Conservation (phyloP, 2,113 vertebrate species). For the Trinectes maculatus region DNA sequence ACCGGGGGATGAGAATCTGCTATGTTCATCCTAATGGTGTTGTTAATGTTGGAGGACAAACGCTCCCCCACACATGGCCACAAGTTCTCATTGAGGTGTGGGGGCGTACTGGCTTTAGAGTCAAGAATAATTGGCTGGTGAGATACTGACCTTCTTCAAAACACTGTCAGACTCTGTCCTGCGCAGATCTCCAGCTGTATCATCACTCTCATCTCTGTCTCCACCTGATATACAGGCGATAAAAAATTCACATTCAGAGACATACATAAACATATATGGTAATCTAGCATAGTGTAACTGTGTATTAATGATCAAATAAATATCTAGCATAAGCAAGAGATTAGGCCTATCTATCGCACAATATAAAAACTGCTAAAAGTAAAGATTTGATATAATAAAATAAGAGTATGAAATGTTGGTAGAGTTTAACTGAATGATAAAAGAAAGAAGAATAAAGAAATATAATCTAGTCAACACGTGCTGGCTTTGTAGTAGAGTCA, state of each 20-base stretch:
- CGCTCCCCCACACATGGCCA: conserved; percentile 44
- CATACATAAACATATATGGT: background rate
- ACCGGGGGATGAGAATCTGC: conserved; percentile 35
- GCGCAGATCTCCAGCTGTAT: conserved; percentile 88
- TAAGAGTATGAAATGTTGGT: too few species aligned
- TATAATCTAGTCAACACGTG: background rate
- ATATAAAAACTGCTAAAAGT: too few species aligned
- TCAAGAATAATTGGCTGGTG: conserved; percentile 30
- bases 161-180: conserved; percentile 95
- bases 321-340: background rate
- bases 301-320: background rate
- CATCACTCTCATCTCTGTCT: conserved; percentile 89
- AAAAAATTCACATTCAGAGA: background rate
- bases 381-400: background rate
- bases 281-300: background rate
- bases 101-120: background rate
- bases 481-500: background rate
- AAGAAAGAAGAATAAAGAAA: too few species aligned
- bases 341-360: too few species aligned
- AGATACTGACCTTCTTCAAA: conserved; percentile 89
- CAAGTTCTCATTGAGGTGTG: conserved; percentile 18
- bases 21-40: conserved; percentile 55
- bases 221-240: conserved; percentile 79
- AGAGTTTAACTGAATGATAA: too few species aligned
- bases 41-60: conserved; percentile 59